phyloP scores from a whole-genome alignment of 2,797 vertebrate genomes.

The Manis pentadactyla region DNA sequence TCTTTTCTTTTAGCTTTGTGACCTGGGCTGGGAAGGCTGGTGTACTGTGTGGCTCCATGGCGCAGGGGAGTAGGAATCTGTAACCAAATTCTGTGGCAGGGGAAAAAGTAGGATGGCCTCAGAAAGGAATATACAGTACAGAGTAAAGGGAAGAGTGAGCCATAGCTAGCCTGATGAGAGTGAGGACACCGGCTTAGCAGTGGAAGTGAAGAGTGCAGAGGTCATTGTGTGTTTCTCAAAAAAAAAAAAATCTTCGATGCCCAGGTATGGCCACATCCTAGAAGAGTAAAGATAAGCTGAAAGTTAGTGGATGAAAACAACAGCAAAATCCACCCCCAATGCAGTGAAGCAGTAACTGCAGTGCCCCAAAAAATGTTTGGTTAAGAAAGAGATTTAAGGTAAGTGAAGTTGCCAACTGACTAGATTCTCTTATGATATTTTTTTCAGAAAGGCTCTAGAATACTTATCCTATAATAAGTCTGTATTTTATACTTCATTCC shows the following conservation, averaged over 20 bases:
- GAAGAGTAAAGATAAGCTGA: constrained; percentile 4
- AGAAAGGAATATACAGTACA: not conserved
- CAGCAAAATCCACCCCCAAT: not conserved
- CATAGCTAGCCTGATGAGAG: not conserved
- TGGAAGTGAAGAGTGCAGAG: not conserved
- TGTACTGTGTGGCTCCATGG: not conserved
- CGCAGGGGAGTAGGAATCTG: not conserved
- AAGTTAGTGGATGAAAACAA: constrained; percentile 4
- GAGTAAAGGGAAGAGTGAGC: not conserved
- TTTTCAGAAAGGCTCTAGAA: not conserved
- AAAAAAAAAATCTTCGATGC: not conserved
- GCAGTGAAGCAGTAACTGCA: not conserved
- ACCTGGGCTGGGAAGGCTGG: not conserved
- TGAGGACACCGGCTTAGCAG: not conserved
- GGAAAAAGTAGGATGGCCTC: not conserved
- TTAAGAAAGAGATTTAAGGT: not conserved
- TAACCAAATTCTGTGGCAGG: not conserved
- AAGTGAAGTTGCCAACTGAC: constrained; percentile 22
- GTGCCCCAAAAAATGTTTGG: not conserved
- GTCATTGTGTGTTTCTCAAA: not conserved
- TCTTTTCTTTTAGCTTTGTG: constrained; percentile 26
- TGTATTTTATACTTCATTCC: constrained; percentile 43
- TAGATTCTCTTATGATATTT: constrained; percentile 24
- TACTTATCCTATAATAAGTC: not conserved
- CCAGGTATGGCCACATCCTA: not conserved